Evolutionary conservation across 2,797 vertebrate species (phyloP), one percentile per base, ranked within the genome.

Genomic region (Haliaeetus vocifer): DNA sequence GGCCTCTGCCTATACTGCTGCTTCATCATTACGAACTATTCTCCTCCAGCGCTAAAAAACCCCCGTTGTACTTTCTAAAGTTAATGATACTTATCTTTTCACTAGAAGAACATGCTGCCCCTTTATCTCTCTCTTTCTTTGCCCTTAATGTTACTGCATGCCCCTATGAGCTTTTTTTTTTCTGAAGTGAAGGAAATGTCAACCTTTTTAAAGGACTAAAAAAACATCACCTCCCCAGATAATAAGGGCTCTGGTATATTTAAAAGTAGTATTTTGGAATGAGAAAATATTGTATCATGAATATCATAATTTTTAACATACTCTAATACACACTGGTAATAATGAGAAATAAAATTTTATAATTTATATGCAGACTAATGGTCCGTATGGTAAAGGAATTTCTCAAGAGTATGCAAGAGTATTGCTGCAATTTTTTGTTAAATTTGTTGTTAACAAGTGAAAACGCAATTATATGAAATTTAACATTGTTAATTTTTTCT

Each of bases 331-430:
- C 20, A 38, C 7, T 38, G 4, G 26, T 68, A 77, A 63, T 62
- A 94, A 92, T 66, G 71, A 81, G 68, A 88, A 94, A 77, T 55
- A 76, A 58, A 58, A 94, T 80, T 7, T 25, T 76, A 45, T 92
- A 15, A 95, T 96, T 95, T 97, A 77, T 6, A 2, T 96, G 50
- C 56, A 77, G 45, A 62, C 77, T 96, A 88, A 83, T 91, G 31
- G 52, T 93, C 76, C 37, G 7, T 88, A 71, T 37, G 38, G 62
- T 94, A 82, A 96, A 95, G 76, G 93, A 83, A 88, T 92, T 96
- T 98, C 92, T 97, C 81, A 95, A 94, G 95, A 93, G 89, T 97
- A 82, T 90, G 85, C 86, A 55, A 62, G 58, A 96, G 86, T 96
- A 93, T 80, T 94, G 94, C 42, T 94, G 67, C 44, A 29, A 50